Evolutionary conservation across 2,797 vertebrate species (phyloP).

Genomic region (Avahi laniger): DNA sequence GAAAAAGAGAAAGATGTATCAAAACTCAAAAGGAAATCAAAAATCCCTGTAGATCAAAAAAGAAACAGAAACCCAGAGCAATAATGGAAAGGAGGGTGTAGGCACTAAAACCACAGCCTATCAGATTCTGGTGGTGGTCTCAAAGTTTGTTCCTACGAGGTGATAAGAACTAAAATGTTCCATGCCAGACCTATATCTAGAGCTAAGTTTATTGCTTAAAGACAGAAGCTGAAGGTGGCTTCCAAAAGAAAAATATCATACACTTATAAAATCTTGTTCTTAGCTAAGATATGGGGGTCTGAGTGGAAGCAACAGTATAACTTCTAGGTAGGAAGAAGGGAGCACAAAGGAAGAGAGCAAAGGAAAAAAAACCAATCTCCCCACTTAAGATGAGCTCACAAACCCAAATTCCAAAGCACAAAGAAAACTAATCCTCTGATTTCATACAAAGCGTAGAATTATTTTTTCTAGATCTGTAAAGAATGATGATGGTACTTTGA

Average conservation of each 20-base stretch:
- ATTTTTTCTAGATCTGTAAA: no score
- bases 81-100: background rate
- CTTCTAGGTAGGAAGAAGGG: background rate
- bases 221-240: background rate
- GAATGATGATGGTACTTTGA: no score
- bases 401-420: constrained; percentile 6
- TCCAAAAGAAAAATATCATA: background rate
- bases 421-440: background rate
- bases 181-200: background rate
- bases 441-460: no score
- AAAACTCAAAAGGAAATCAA: background rate
- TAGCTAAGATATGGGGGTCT: background rate
- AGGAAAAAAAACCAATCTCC: background rate
- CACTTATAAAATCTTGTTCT: background rate
- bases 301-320: background rate
- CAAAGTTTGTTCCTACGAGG: background rate
- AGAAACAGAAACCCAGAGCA: background rate
- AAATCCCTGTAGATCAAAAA: background rate
- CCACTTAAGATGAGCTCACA: background rate
- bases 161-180: background rate
- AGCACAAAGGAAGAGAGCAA: background rate
- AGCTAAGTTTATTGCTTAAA: background rate
- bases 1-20: background rate
- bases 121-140: background rate
- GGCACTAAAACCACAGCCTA: background rate